Conservation (phyloP, 1,140 invertebrate species). For the Drosophila rhopaloa region DNA sequence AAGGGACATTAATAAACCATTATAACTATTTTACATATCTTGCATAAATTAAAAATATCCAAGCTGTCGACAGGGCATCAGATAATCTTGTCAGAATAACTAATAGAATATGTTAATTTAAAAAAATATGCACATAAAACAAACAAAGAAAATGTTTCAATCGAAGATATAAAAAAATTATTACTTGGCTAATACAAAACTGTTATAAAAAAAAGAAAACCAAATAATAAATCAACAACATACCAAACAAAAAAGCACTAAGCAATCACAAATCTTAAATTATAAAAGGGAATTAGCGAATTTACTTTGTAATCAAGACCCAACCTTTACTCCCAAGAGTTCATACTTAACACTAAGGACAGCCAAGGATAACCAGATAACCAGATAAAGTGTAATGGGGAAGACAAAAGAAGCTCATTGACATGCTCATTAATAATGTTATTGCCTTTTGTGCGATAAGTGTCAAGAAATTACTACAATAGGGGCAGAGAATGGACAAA, state of each 20-base stretch:
- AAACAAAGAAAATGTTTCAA: not conserved
- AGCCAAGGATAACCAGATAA: conserved; percentile 34
- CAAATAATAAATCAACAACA: not conserved
- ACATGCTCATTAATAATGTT: conserved; percentile 84
- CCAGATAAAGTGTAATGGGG: conserved; percentile 31
- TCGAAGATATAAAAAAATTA: not conserved
- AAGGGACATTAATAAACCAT: conserved; percentile 17
- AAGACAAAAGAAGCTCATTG: conserved; percentile 77
- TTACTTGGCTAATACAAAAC: not conserved
- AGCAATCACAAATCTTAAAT: not conserved
- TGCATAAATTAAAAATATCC: conserved; percentile 14
- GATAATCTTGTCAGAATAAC: conserved; percentile 7
- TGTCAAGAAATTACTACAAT: conserved; percentile 82
- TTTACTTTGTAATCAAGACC: conserved; percentile 19
- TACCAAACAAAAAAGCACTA: no score
- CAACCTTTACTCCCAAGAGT: conserved; percentile 25
- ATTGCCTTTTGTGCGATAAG: conserved; percentile 83
- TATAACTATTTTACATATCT: conserved; percentile 24
- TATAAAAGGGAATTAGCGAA: not conserved
- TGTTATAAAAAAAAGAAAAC: not conserved
- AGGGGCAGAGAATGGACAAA: conserved; percentile 40
- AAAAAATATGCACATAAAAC: conserved; percentile 1
- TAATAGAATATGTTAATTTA: not conserved
- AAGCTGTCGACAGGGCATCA: conserved; percentile 4
- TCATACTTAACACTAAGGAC: conserved; percentile 31